Evolutionary conservation across 2,888 invertebrate genomes (phyloP).

Genomic region (Erannis defoliaria): DNA sequence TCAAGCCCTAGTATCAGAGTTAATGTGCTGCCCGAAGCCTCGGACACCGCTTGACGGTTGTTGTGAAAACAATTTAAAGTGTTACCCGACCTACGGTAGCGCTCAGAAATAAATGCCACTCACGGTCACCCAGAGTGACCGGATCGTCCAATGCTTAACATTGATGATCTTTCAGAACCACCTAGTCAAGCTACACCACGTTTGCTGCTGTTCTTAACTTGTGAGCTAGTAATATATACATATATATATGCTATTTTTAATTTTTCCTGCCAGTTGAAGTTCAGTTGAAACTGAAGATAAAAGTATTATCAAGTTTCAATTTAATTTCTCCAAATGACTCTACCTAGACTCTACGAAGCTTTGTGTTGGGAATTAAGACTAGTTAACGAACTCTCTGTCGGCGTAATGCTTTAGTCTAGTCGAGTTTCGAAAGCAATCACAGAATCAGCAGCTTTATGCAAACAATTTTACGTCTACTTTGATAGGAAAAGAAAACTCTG

Average conservation of each 20-base stretch:
- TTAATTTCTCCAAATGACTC: slow-evolving; percentile 34
- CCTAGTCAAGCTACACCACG: no score
- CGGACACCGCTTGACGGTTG: no score
- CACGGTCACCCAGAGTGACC: no score
- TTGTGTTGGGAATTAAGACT: slow-evolving; percentile 11
- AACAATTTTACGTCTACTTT: slow-evolving; percentile 1
- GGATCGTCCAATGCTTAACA: no score
- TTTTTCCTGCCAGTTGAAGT: slow-evolving; percentile 38
- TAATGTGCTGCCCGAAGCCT: neutral
- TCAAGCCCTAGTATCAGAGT: no score
- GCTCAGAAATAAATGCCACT: no score
- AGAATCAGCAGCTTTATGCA: slow-evolving; percentile 26
- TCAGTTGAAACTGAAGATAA: slow-evolving; percentile 34
- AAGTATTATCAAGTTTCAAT: slow-evolving; percentile 36
- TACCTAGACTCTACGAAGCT: neutral
- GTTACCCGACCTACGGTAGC: no score
- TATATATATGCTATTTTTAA: slow-evolving; percentile 49
- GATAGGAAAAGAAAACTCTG: slow-evolving; percentile 1
- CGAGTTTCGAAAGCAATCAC: slow-evolving; percentile 24
- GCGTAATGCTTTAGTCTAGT: slow-evolving; percentile 39
- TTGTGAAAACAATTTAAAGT: no score
- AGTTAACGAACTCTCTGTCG: slow-evolving; percentile 15
- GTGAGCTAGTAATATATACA: neutral
- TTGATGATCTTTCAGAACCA: no score
- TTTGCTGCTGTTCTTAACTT: no score